These are phyloP conservation scores for Sweltsa coloradensis DNA, from an alignment of 1,140 invertebrate species.

Conservation along the genomic window DNA sequence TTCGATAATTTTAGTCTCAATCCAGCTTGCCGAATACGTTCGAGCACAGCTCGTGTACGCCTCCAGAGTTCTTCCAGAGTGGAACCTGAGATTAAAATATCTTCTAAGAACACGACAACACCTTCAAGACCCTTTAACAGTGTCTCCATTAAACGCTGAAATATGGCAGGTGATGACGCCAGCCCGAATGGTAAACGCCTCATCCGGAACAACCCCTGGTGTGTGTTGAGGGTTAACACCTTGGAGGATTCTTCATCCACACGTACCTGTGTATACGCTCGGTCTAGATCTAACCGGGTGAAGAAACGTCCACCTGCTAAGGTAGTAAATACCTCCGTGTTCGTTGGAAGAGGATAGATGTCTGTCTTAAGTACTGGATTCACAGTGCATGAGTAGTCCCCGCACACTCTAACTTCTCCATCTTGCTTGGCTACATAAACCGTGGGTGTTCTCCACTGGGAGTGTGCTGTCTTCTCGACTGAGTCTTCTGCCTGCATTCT, in stretches of 20 bases:
- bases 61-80: not conserved
- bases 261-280: slow-evolving; percentile 25
- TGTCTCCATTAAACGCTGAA: slow-evolving; percentile 7
- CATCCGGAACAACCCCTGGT: slow-evolving; percentile 32
- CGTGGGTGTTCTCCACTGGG: too few relatives aligned
- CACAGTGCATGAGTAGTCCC: slow-evolving; percentile 23
- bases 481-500: too few relatives aligned
- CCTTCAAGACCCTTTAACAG: not conserved
- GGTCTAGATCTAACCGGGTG: slow-evolving; percentile 22
- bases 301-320: slow-evolving; percentile 21
- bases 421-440: too few relatives aligned
- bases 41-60: not conserved
- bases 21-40: slow-evolving; percentile 8
- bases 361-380: slow-evolving; percentile 13
- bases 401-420: slow-evolving; percentile 22
- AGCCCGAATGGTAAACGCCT: slow-evolving; percentile 35
- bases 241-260: slow-evolving; percentile 17
- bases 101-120: not conserved
- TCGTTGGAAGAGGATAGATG: slow-evolving; percentile 14
- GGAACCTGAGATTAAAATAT: not conserved
- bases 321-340: slow-evolving; percentile 11
- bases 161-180: slow-evolving; percentile 30
- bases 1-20: slow-evolving; percentile 24
- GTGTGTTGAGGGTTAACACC: slow-evolving; percentile 23
- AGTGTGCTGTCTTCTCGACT: too few relatives aligned